Evolutionary conservation across 2,113 vertebrate genomes (phyloP), one percentile per base, ranked within the genome.

Genomic region (Prochilodus magdalenae): DNA sequence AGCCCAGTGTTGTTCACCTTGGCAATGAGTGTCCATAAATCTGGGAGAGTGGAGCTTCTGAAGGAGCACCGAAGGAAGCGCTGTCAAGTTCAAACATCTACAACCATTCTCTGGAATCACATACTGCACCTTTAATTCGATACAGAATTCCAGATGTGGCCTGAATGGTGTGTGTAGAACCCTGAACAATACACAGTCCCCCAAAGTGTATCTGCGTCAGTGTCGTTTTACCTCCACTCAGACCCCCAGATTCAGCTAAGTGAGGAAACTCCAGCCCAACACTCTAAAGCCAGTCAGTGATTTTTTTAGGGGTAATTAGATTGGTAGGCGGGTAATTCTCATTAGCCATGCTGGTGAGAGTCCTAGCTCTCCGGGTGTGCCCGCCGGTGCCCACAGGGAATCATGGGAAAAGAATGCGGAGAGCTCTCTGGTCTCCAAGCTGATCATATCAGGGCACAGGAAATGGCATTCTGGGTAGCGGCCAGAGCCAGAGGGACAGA

Each of bases 321-420:
- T 73, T 66, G 51, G 63, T 65, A 55, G 51, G 79, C 60, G 49
- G 62, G 60, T 66, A 40, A 81, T 55, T 74, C 59, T 65, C 79
- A 74, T 81, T 74, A 73, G 44, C 29, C 29, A 36, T 73, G 79
- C 70, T 62, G 40, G 40, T 55, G 81, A 67, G 82, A 79, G 79
- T 78, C 12, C 67, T 67, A 36, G 86, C 86, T 84, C 81, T 63
- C 5, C 18, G 24, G 49, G 69, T 83, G 79, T 82, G 86, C 87
- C 90, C 86, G 85, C 86, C n/a, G 79, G 83, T 90, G 87, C 90
- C 90, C 92, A 89, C 90, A 81, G 90, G 91, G 93, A 91, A 92
- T 93, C 92, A 92, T 94, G 92, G 92, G 92, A 93, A 93, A 92
- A 92, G 89, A 92, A 93, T 92, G 90, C 92, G 82, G 89, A 87